Base-by-base conservation (phyloP, 2,797 vertebrate species). In the Coracias cyanogaster region DNA sequence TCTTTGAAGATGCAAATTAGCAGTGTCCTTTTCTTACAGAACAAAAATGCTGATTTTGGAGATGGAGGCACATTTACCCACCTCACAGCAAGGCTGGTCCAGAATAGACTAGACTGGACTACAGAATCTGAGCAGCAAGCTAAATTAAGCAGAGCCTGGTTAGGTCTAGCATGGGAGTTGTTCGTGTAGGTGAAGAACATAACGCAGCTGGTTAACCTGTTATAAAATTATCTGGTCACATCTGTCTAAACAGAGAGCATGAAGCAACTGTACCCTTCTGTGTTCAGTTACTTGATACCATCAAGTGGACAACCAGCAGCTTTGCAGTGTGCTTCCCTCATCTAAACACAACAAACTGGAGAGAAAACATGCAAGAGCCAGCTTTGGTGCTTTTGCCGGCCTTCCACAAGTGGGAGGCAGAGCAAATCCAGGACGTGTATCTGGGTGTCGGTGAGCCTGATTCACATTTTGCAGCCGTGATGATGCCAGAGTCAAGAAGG, bases 401-500 rank as follows among this genome's bases (percentile, higher is more conserved):
- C 94, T 88, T 83, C 90, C 33, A 15, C 70, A 84, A 79, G 89
- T n/a, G 0, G 70, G 90, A 92, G 78, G 85, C 85, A 93, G 80
- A 93, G 85, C 0, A 0, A 95, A 80, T 64, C 48, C 88, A 86
- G 91, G 96, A 82, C 80, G 62, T 9, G 89, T 2, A 2, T 39
- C 7, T 24, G 11, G 9, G 73, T 96, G 94, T 94, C 96, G 94
- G 87, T 39, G 77, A 90, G 88, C 87, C 93, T 95, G 94, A 80
- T 95, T 94, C 82, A 94, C 88, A 91, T 96, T 97, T 94, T 77
- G 70, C 66, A 94, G 82, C 66, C 77, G 28, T 33, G 71, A 93
- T 90, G 87, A 84, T 96, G 96, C 95, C 94, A 95, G 69, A 96
- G 88, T 95, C 70, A 76, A 95, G 89, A 93, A 93, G 93, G 73